Evolutionary conservation across 2,888 invertebrate species (phyloP).

Genomic region (Notodonta dromedarius): DNA sequence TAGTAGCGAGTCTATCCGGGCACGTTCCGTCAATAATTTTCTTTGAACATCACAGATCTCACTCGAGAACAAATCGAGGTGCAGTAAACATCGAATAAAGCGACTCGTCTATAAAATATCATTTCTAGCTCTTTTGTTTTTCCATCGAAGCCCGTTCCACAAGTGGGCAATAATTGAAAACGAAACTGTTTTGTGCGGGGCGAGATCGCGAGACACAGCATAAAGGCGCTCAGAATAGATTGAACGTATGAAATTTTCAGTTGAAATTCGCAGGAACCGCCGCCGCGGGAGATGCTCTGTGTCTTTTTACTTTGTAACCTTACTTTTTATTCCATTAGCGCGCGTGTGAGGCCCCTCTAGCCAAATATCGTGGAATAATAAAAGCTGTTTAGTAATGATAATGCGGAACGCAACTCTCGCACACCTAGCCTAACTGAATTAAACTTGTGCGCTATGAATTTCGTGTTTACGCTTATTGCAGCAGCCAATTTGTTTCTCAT

Average conservation of each 20-base stretch:
- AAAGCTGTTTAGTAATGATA: slow-evolving; percentile 83
- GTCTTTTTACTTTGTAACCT: slow-evolving; percentile 84
- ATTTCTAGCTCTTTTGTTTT: slow-evolving; percentile 81
- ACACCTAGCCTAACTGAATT: slow-evolving; percentile 74
- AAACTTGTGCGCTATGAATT: slow-evolving; percentile 68
- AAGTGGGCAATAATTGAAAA: slow-evolving; percentile 85
- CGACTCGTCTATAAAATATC: slow-evolving; percentile 81
- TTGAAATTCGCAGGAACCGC: slow-evolving; percentile 80
- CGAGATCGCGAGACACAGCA: slow-evolving; percentile 79
- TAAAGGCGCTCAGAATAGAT: slow-evolving; percentile 83
- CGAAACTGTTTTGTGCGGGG: slow-evolving; percentile 79
- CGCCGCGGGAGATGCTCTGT: slow-evolving; percentile 80
- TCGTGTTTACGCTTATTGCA: slow-evolving; percentile 65
- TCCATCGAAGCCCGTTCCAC: slow-evolving; percentile 79
- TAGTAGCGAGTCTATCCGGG: slow-evolving; percentile 63
- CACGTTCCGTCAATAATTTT: slow-evolving; percentile 83
- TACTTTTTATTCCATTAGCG: slow-evolving; percentile 85
- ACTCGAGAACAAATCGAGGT: slow-evolving; percentile 75
- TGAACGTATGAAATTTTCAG: slow-evolving; percentile 84
- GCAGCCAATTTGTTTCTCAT: slow-evolving; percentile 59
- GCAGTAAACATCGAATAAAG: slow-evolving; percentile 81
- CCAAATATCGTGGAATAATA: slow-evolving; percentile 83
- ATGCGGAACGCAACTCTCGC: slow-evolving; percentile 72
- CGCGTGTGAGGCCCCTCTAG: slow-evolving; percentile 80
- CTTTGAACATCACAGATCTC: slow-evolving; percentile 79